These are phyloP conservation scores for Pogonognathellus flavescens DNA, from an alignment of 1,140 invertebrate species.

Conservation along the genomic window DNA sequence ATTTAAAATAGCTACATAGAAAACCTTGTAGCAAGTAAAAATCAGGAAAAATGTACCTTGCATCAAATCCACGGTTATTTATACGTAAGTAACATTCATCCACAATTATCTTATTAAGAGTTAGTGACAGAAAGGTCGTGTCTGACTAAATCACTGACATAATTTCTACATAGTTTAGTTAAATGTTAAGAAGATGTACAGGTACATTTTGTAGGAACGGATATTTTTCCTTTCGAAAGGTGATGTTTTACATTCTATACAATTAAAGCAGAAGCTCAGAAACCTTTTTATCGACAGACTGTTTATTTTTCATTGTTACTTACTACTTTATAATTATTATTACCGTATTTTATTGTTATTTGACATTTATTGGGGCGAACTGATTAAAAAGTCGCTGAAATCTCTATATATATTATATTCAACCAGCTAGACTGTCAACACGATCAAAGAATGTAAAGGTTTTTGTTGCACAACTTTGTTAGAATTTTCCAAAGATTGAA, in stretches of 20 bases:
- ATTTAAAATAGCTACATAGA: background rate
- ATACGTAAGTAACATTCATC: background rate
- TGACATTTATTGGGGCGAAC: background rate
- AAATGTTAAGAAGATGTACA: conserved; percentile 4
- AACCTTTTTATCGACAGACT: conserved; percentile 24
- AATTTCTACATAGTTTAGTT: background rate
- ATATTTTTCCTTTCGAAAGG: conserved; percentile 23
- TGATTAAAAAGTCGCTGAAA: background rate
- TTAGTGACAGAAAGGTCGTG: background rate
- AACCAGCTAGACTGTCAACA: background rate
- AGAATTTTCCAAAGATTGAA: too few relatives aligned
- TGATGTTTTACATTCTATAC: conserved; percentile 15
- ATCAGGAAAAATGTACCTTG: too few relatives aligned
- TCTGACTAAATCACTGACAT: background rate
- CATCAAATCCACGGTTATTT: too few relatives aligned
- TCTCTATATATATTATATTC: background rate
- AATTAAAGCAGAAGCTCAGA: conserved; percentile 35
- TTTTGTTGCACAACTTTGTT: too few relatives aligned
- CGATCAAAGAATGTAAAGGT: background rate
- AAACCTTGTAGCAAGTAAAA: too few relatives aligned
- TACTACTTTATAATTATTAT: background rate
- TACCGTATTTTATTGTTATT: conserved; percentile 15
- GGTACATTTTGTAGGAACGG: conserved; percentile 27
- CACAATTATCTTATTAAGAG: background rate
- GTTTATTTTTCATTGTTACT: conserved; percentile 31